Conservation (phyloP, 2,113 vertebrate species). For the Psophia crepitans region DNA sequence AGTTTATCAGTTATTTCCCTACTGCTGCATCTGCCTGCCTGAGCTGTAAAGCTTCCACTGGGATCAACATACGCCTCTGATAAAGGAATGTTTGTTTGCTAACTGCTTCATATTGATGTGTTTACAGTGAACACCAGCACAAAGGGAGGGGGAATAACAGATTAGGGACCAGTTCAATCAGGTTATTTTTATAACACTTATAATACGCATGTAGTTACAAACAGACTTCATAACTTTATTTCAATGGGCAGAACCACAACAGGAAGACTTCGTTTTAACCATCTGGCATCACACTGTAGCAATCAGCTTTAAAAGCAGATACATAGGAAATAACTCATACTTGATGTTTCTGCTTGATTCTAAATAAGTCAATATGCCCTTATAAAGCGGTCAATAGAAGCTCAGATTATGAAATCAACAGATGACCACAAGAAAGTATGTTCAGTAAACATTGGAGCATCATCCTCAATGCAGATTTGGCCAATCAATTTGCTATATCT, state of each 20-base stretch:
- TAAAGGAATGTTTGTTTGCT: constrained; percentile 47
- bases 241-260: neutral
- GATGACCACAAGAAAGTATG: neutral
- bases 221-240: neutral
- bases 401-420: neutral
- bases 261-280: neutral
- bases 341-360: neutral
- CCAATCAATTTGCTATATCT: neutral
- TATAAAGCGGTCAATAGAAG: neutral
- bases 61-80: neutral
- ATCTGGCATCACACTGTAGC: neutral
- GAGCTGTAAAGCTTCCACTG: neutral
- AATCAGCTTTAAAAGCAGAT: constrained; percentile 1
- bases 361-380: neutral
- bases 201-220: constrained; percentile 1
- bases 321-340: neutral
- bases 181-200: constrained; percentile 52
- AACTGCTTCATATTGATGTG: constrained; percentile 56
- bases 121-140: constrained; percentile 40
- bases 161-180: constrained; percentile 43
- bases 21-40: neutral
- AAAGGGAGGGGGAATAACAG: constrained; percentile 28
- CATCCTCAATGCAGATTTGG: neutral
- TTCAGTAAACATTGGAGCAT: neutral
- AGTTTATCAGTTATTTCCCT: constrained; percentile 15